These are phyloP conservation scores for Drosophila nebulosa DNA, from an alignment of 1,140 invertebrate species.

Conservation along the genomic window DNA sequence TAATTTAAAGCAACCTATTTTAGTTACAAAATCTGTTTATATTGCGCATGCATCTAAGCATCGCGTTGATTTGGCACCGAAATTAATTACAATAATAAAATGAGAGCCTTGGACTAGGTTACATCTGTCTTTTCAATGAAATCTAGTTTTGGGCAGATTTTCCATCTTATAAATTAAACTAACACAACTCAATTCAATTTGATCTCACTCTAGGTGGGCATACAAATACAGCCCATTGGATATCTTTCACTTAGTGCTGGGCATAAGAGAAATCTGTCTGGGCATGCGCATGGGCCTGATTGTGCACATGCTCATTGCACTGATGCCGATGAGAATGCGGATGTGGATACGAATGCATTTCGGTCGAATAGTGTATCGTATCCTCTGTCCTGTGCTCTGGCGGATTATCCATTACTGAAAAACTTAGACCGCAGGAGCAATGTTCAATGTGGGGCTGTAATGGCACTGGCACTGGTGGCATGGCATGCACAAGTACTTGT, in stretches of 20 bases:
- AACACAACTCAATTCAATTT: conserved; percentile 34
- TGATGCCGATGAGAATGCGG: conserved; percentile 52
- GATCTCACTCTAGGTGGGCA: conserved; percentile 53
- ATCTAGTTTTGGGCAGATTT: not conserved
- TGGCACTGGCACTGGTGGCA: conserved; percentile 25
- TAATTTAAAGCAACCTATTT: conserved; percentile 52
- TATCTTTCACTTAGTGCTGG: conserved; percentile 26
- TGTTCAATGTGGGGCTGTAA: conserved; percentile 63
- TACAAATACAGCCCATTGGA: not conserved
- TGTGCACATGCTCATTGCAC: conserved; percentile 26
- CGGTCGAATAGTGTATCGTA: conserved; percentile 29
- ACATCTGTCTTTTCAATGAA: not conserved
- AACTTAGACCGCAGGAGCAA: conserved; percentile 69
- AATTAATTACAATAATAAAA: conserved; percentile 36
- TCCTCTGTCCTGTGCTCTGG: conserved; percentile 6
- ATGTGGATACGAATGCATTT: conserved; percentile 25
- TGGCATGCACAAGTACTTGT: conserved; percentile 69
- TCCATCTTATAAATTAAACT: conserved; percentile 33
- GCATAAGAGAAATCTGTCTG: conserved; percentile 66
- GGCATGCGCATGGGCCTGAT: conserved; percentile 55
- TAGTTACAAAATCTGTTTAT: conserved; percentile 58
- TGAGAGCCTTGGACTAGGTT: conserved; percentile 2
- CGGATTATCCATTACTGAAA: conserved; percentile 55
- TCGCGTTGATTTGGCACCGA: conserved; percentile 61
- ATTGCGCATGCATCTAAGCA: conserved; percentile 60